These are phyloP conservation scores for Aleiodes alternator DNA, from an alignment of 2,888 invertebrate species.

Conservation along the genomic window DNA sequence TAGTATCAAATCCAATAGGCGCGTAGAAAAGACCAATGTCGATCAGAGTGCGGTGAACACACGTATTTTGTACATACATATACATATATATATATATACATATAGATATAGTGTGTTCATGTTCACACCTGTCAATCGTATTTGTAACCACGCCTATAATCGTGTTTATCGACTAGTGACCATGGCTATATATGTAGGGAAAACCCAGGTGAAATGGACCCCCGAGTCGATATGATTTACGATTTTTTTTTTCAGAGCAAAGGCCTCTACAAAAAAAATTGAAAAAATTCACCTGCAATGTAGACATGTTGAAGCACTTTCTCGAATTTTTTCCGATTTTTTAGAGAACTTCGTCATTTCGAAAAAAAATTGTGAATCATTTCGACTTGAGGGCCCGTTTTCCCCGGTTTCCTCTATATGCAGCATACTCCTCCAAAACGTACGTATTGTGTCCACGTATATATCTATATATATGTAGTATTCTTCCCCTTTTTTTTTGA, in stretches of 20 bases:
- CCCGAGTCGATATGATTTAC: too few relatives aligned
- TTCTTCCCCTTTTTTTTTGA: background rate
- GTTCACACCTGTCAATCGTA: slow-evolving; percentile 37
- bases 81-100: background rate
- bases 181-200: background rate
- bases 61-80: slow-evolving; percentile 8
- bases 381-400: too few relatives aligned
- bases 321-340: too few relatives aligned
- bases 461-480: too few relatives aligned
- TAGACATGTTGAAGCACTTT: too few relatives aligned
- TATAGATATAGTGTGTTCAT: background rate
- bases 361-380: too few relatives aligned
- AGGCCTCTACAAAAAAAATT: too few relatives aligned
- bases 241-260: too few relatives aligned
- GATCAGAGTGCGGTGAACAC: slow-evolving; percentile 32
- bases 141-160: slow-evolving; percentile 41
- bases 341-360: too few relatives aligned
- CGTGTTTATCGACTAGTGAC: slow-evolving; percentile 48
- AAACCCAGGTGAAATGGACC: too few relatives aligned
- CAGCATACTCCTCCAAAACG: background rate
- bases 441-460: too few relatives aligned
- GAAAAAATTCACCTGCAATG: too few relatives aligned
- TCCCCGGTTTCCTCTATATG: background rate
- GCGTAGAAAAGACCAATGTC: slow-evolving; percentile 25
- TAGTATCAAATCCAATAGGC: background rate